phyloP scores from a whole-genome alignment of 2,113 vertebrate species.

The Syngnathus floridae region DNA sequence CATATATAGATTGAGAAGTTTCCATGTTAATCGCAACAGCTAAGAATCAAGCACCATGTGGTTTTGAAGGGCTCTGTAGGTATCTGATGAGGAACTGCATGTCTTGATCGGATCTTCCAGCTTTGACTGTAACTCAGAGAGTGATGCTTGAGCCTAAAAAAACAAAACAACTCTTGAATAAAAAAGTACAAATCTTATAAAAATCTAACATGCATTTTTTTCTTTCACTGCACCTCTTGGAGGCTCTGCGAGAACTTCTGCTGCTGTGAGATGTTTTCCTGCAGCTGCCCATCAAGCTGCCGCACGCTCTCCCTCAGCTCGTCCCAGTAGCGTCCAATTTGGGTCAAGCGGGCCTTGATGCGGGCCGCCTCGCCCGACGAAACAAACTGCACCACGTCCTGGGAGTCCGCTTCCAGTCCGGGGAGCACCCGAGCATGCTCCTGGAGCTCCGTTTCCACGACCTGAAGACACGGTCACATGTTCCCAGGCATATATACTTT shows the following conservation, averaged over 20 bases:
- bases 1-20: not conserved
- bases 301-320: slow-evolving; percentile 81
- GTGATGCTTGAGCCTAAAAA: slow-evolving; percentile 71
- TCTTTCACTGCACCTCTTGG: slow-evolving; percentile 69
- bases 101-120: slow-evolving; percentile 71
- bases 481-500: too few species aligned
- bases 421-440: slow-evolving; percentile 66
- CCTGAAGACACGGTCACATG: slow-evolving; percentile 53
- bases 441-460: slow-evolving; percentile 69
- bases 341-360: slow-evolving; percentile 87
- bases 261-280: slow-evolving; percentile 76
- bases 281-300: slow-evolving; percentile 73
- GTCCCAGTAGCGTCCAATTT: slow-evolving; percentile 86
- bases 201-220: not conserved
- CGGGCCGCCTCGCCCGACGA: slow-evolving; percentile 85
- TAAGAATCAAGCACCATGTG: slow-evolving; percentile 72
- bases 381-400: slow-evolving; percentile 78
- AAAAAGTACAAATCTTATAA: not conserved
- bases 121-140: slow-evolving; percentile 72
- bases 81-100: slow-evolving; percentile 81
- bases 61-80: slow-evolving; percentile 79
- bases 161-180: not conserved
- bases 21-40: too few species aligned
- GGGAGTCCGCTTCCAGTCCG: slow-evolving; percentile 77
- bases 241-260: slow-evolving; percentile 79